phyloP scores from a whole-genome alignment of 2,113 vertebrate genomes.

The Macquaria ambigua region DNA sequence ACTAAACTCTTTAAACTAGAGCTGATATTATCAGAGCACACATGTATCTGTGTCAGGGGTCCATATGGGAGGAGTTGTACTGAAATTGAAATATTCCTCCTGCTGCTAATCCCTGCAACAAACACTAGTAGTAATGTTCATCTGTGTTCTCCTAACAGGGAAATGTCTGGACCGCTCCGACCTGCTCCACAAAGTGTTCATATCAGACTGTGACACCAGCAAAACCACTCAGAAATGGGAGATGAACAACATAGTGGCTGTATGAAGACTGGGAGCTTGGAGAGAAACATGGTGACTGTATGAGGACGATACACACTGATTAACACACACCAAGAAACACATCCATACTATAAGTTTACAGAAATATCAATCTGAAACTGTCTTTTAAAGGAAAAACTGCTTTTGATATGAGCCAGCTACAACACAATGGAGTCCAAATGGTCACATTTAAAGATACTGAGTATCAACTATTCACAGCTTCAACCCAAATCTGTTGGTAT shows the following conservation, averaged over 20 bases:
- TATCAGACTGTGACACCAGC: slow-evolving; percentile 92
- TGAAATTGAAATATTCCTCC: background rate
- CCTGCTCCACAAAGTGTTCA: slow-evolving; percentile 94
- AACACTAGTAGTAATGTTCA: background rate
- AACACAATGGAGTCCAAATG: background rate
- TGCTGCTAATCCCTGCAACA: background rate
- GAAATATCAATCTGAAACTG: slow-evolving; percentile 9
- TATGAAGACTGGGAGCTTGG: slow-evolving; percentile 85
- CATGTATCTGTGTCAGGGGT: background rate
- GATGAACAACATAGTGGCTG: slow-evolving; percentile 97
- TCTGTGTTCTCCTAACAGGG: slow-evolving; percentile 70
- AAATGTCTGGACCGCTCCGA: slow-evolving; percentile 97
- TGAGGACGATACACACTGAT: slow-evolving; percentile 76
- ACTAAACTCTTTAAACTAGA: background rate
- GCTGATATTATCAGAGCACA: background rate
- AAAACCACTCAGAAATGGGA: slow-evolving; percentile 97
- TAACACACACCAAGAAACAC: slow-evolving; percentile 12
- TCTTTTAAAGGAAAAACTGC: background rate
- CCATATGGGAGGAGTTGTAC: background rate
- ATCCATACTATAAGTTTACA: slow-evolving; percentile 29
- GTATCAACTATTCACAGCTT: background rate
- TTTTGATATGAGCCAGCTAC: slow-evolving; percentile 11
- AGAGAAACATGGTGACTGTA: slow-evolving; percentile 89
- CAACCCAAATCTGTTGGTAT: background rate
- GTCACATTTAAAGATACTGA: slow-evolving; percentile 8